Evolutionary conservation across 2,113 vertebrate genomes (phyloP).

Genomic region (Hemiscyllium ocellatum): DNA sequence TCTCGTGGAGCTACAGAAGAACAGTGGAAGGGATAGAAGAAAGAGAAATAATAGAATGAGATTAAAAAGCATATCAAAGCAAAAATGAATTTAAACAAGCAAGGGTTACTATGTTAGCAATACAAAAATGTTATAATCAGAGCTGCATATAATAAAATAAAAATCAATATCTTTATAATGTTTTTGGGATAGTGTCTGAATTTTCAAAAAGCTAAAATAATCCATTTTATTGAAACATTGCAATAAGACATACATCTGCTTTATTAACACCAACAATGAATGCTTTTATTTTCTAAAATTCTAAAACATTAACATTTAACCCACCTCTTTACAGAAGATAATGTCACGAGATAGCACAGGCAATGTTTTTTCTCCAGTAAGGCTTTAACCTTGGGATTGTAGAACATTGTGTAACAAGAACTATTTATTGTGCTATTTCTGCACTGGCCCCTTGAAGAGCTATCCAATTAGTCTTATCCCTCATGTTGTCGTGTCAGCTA

Average conservation of each 20-base stretch:
- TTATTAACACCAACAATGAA: neutral
- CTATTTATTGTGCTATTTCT: neutral
- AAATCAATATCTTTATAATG: neutral
- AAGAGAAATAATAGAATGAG: conserved; percentile 33
- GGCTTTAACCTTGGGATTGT: neutral
- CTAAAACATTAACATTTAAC: neutral
- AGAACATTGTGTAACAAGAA: neutral
- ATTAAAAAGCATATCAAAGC: conserved; percentile 40
- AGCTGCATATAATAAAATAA: conserved; percentile 34
- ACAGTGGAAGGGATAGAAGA: conserved; percentile 34
- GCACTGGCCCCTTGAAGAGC: neutral
- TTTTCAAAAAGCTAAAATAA: neutral
- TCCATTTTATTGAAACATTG: neutral
- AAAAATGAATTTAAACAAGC: conserved; percentile 20
- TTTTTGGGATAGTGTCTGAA: neutral
- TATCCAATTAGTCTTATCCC: neutral
- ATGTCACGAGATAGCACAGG: neutral
- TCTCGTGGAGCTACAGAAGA: conserved; percentile 81
- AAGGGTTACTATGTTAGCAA: conserved; percentile 41
- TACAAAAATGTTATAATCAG: conserved; percentile 45
- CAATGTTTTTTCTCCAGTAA: neutral
- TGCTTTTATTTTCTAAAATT: neutral
- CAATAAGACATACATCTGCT: neutral
- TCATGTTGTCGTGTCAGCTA: neutral
- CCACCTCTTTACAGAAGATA: neutral